These are phyloP conservation scores for Sericinus montela DNA, from an alignment of 2,888 invertebrate genomes.

Conservation along the genomic window DNA sequence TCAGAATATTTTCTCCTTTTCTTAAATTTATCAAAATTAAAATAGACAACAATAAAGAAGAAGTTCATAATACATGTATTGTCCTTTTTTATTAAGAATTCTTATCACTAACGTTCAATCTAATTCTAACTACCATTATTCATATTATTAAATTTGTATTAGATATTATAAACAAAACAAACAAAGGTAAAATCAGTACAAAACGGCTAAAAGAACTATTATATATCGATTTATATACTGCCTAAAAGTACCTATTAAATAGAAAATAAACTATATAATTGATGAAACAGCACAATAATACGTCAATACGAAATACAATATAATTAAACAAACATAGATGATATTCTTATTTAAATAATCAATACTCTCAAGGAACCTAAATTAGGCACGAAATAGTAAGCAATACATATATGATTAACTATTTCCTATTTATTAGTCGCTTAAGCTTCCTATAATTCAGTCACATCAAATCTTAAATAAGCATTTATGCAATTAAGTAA, in stretches of 20 bases:
- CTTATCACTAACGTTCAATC: constrained; percentile 32
- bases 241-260: neutral
- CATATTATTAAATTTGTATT: neutral
- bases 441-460: constrained; percentile 65
- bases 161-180: neutral
- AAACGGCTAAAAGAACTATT: no score
- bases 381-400: constrained; percentile 28
- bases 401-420: constrained; percentile 31
- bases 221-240: neutral
- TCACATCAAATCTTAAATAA: constrained; percentile 71
- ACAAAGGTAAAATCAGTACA: neutral
- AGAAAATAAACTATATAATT: constrained; percentile 5
- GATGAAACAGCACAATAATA: neutral
- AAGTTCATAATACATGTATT: constrained; percentile 67
- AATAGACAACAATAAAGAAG: constrained; percentile 56
- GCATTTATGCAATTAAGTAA: constrained; percentile 44
- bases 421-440: constrained; percentile 31
- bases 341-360: neutral
- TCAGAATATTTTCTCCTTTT: neutral
- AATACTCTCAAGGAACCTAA: neutral
- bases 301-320: neutral
- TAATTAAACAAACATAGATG: neutral
- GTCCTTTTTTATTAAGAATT: constrained; percentile 56
- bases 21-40: constrained; percentile 25
- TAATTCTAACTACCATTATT: constrained; percentile 14